Evolutionary conservation across 2,888 invertebrate species (phyloP).

Genomic region (Hirtodrosophila histrioides): DNA sequence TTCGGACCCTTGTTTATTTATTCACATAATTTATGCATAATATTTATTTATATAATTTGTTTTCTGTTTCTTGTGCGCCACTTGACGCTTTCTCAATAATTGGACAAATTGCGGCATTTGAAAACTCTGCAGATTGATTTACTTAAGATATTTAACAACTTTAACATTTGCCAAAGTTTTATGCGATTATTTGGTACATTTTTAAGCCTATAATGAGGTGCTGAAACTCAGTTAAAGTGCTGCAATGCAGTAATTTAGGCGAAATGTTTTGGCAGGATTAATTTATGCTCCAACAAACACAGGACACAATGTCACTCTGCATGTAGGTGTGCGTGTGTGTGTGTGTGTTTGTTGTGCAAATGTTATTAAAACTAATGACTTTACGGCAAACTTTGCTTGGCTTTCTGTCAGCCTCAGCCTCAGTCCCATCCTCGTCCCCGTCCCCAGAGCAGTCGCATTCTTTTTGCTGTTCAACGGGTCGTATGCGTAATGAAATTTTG

Average conservation of each 20-base stretch:
- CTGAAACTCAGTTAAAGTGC: conserved; percentile 37
- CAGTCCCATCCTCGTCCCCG: not conserved
- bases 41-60: conserved; percentile 48
- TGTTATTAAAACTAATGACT: conserved; percentile 74
- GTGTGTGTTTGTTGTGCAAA: conserved; percentile 51
- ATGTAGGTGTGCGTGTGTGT: conserved; percentile 14
- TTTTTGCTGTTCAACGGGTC: conserved; percentile 48
- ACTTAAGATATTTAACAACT: no score
- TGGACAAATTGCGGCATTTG: not conserved
- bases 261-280: conserved; percentile 43
- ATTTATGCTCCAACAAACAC: conserved; percentile 33
- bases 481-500: conserved; percentile 69
- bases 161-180: no score
- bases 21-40: conserved; percentile 52
- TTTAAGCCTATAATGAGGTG: conserved; percentile 22
- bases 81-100: conserved; percentile 46
- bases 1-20: conserved; percentile 49
- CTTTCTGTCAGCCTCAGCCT: conserved; percentile 15
- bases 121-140: no score
- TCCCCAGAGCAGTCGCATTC: conserved; percentile 1
- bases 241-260: not conserved
- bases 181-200: not conserved
- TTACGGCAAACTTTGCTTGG: conserved; percentile 53
- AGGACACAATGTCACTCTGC: conserved; percentile 9
- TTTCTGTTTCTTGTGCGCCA: conserved; percentile 21